phyloP scores from a whole-genome alignment of 2,797 vertebrate genomes.

The Gymnoscopelus braueri region DNA sequence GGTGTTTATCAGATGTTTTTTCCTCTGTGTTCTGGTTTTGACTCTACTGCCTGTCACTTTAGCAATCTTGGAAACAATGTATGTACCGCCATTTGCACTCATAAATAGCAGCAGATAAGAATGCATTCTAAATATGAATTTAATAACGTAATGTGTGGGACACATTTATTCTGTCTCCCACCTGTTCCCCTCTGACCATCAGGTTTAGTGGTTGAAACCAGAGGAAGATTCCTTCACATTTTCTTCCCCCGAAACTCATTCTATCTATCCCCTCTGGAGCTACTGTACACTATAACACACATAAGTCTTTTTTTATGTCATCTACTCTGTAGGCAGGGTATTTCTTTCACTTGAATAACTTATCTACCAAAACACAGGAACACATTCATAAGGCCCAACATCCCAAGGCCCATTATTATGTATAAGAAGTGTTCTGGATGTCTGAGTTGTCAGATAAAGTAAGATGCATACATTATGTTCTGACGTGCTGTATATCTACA shows the following conservation, averaged over 20 bases:
- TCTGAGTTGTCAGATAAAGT: constrained; percentile 38
- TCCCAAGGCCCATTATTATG: constrained; percentile 37
- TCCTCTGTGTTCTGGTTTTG: neutral
- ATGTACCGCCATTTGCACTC: too few species aligned
- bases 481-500: constrained; percentile 7
- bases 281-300: constrained; percentile 31
- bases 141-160: neutral
- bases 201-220: constrained; percentile 6
- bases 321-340: constrained; percentile 23
- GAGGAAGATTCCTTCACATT: constrained; percentile 6
- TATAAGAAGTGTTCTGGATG: constrained; percentile 26
- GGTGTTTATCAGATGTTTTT: neutral
- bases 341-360: constrained; percentile 18
- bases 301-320: constrained; percentile 30
- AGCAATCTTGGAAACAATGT: too few species aligned
- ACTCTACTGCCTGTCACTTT: too few species aligned
- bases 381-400: constrained; percentile 22
- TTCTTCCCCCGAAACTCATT: constrained; percentile 15
- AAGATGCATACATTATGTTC: constrained; percentile 22
- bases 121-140: neutral
- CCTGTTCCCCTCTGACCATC: neutral
- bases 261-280: constrained; percentile 20
- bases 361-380: constrained; percentile 1
- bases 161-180: neutral
- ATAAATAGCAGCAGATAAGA: too few species aligned